A percentile compares a stretch with the other conserved stretches of the same genome.
Conservation (phyloP, 2,113 vertebrate genomes). For the Phalacrocorax pelagicus region DNA sequence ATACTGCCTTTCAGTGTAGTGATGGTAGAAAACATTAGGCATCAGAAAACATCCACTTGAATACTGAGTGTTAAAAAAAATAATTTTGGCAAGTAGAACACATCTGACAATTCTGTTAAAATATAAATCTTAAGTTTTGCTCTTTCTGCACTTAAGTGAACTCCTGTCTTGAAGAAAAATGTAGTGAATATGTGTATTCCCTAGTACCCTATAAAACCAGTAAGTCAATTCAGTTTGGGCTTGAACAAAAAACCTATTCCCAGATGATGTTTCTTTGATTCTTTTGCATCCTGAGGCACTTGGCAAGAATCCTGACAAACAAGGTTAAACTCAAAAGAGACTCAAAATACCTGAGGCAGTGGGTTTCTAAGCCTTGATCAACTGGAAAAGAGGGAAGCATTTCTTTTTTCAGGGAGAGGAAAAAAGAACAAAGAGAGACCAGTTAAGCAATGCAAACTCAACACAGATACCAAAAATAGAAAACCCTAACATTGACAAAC, state of each 20-base stretch:
- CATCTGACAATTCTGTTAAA: background rate
- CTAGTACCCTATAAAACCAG: background rate
- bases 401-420: background rate
- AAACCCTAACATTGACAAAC: background rate
- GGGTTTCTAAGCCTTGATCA: slow-evolving; percentile 1
- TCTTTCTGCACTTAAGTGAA: background rate
- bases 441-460: background rate
- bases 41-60: background rate
- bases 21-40: background rate
- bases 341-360: background rate
- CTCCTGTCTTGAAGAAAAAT: background rate
- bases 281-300: background rate
- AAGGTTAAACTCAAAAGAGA: background rate
- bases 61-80: background rate
- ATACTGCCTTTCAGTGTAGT: background rate
- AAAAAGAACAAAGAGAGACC: background rate
- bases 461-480: background rate
- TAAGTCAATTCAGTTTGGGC: background rate
- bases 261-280: background rate
- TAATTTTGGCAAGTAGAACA: background rate
- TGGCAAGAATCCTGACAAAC: slow-evolving; percentile 12
- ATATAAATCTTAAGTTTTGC: background rate
- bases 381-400: background rate
- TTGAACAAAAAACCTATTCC: slow-evolving; percentile 2
- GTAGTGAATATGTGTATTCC: background rate